Base-by-base conservation (phyloP, 1,140 invertebrate species). In the Phymorhynchus buccinoides region DNA sequence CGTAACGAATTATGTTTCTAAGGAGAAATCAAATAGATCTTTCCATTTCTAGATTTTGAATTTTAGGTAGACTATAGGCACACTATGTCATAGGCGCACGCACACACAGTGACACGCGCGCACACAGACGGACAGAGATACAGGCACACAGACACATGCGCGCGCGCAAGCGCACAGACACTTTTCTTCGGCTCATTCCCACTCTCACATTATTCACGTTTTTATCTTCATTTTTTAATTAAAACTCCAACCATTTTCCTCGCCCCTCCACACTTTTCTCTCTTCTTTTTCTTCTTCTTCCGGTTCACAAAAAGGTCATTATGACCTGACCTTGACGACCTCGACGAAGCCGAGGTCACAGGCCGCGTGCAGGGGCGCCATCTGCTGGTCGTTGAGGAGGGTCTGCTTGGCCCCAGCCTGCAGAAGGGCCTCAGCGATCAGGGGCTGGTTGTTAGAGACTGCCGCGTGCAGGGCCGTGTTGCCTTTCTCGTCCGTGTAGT, bases 381-480 rank as follows among this genome's bases (percentile, higher is more conserved):
- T 96, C 83, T 95, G 95, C 90, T 96, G 96, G 30, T 96, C 95
- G 90, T 98, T 97, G 41, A 96, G 91, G 12, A 96, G 94, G 44
- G 94, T 94, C 0, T 96, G 95, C 71, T 96, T 94, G 1, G 96
- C 96, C 9, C 95, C 95, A 85, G 96, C 96, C 90, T 95, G 94
- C 4, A 97, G 89, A 42, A 97, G 94, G 91, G 95, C 96, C 85
- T 96, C 95, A 18, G 97, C 94, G 0, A 95, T 95, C 27, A 96
- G 95, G 27, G 96, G 90, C 16, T 96, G 94, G 86, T 96, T 95
- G 87, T 95, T 94, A 92, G 96, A 95, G 0, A 97, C 96, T 1
- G 97, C 96, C 42, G 96, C 91, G 92, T 98, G 97, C 0, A 98
- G 93, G 1, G 97, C 95, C 1, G 97, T 97, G 89, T 97, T 97